Conservation (phyloP, 1,140 invertebrate species). For the Drosophila bifasciata region DNA sequence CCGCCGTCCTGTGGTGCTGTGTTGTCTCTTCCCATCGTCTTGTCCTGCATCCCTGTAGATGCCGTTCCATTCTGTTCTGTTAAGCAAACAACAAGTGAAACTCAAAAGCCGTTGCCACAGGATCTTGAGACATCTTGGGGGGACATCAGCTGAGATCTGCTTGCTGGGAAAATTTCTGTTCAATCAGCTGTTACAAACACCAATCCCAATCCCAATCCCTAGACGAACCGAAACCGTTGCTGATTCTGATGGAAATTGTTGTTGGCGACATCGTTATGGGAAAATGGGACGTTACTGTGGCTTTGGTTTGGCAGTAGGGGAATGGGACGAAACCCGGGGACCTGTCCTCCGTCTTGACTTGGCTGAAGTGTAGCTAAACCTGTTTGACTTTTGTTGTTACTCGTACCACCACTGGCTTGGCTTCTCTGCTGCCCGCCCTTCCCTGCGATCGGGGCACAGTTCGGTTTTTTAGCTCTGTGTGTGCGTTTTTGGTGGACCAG, state of each 20-base stretch:
- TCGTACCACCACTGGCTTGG: conserved; percentile 16
- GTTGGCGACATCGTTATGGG: conserved; percentile 54
- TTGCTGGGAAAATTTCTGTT: conserved; percentile 75
- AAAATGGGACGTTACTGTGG: conserved; percentile 52
- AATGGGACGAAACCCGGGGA: conserved; percentile 17
- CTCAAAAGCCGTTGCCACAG: conserved; percentile 35
- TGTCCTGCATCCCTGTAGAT: too few species aligned
- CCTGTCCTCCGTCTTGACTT: conserved; percentile 22
- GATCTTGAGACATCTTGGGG: conserved; percentile 30
- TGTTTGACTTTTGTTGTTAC: conserved; percentile 78
- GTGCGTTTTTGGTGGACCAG: conserved; percentile 22
- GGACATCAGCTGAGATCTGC: conserved; percentile 61
- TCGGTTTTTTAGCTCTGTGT: conserved; percentile 46
- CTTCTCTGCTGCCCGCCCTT: too few species aligned
- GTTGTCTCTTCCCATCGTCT: conserved; percentile 18
- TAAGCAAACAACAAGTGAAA: conserved; percentile 73
- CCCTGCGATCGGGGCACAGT: too few species aligned
- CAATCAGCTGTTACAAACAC: conserved; percentile 72
- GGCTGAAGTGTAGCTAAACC: conserved; percentile 71
- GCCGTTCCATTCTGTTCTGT: conserved; percentile 44
- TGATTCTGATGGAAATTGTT: conserved; percentile 9
- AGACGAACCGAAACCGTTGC: too few species aligned
- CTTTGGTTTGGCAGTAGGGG: conserved; percentile 13
- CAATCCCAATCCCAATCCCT: neutral
- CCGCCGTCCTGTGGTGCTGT: conserved; percentile 70